Conservation (phyloP, 2,888 invertebrate species). For the Meteorus cinctellus region DNA sequence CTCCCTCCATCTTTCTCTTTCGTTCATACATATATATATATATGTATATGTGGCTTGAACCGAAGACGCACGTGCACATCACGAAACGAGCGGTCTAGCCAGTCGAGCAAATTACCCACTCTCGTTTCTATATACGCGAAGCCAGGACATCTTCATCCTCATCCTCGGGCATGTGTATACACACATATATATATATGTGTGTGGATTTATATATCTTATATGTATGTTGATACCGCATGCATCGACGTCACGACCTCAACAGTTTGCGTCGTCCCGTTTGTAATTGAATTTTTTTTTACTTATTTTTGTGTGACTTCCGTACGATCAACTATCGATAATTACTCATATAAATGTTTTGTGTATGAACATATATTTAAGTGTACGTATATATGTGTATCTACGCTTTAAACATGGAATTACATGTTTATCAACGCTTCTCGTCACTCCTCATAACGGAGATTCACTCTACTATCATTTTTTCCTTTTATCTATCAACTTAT, state of each 20-base stretch:
- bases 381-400: not conserved
- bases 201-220: conserved; percentile 17
- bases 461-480: conserved; percentile 26
- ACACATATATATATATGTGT: conserved; percentile 17
- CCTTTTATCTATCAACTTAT: conserved; percentile 5
- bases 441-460: conserved; percentile 17
- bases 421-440: conserved; percentile 29
- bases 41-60: not conserved
- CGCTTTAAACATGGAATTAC: conserved; percentile 28
- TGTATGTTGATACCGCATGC: conserved; percentile 23
- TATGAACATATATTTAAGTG: conserved; percentile 27
- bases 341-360: conserved; percentile 41
- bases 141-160: conserved; percentile 44
- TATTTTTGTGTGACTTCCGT: conserved; percentile 40
- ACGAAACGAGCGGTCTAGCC: conserved; percentile 70
- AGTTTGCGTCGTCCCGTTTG: conserved; percentile 46
- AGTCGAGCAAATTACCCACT: conserved; percentile 70
- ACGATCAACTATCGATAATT: conserved; percentile 52
- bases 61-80: conserved; percentile 51
- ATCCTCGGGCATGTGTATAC: conserved; percentile 25
- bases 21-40: not conserved
- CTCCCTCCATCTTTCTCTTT: not conserved
- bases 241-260: conserved; percentile 39
- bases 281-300: conserved; percentile 41
- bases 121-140: conserved; percentile 44